Evolutionary conservation across 2,113 vertebrate genomes (phyloP).

Genomic region (Varanus salvator): DNA sequence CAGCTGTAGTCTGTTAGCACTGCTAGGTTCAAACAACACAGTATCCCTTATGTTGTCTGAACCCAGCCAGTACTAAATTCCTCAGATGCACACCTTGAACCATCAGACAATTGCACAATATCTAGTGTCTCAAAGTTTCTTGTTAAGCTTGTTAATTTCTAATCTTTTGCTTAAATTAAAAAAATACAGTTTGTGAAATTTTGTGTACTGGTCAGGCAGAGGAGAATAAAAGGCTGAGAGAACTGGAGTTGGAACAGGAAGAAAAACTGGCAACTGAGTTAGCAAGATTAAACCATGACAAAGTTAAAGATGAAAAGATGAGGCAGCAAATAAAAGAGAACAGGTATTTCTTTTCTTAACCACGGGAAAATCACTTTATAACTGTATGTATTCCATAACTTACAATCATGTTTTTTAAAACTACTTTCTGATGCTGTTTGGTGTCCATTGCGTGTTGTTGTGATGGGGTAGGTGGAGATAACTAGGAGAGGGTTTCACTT

Average conservation of each 20-base stretch:
- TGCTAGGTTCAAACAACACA: too few species aligned
- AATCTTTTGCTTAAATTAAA: background rate
- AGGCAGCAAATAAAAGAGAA: slow-evolving; percentile 89
- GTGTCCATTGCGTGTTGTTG: too few species aligned
- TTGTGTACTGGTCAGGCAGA: slow-evolving; percentile 75
- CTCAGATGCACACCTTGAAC: background rate
- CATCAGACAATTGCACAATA: background rate
- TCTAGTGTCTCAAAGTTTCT: background rate
- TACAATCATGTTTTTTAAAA: background rate
- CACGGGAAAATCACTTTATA: background rate
- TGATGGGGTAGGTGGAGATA: too few species aligned
- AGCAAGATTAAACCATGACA: slow-evolving; percentile 79
- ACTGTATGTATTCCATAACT: background rate
- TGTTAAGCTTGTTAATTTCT: background rate
- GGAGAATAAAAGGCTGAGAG: slow-evolving; percentile 71
- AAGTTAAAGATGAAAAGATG: slow-evolving; percentile 86
- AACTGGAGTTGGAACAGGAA: slow-evolving; percentile 82
- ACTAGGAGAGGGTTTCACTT: background rate
- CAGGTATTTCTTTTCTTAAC: slow-evolving; percentile 78
- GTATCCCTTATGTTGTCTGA: too few species aligned
- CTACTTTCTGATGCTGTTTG: background rate
- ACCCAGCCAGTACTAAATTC: background rate
- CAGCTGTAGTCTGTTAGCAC: too few species aligned
- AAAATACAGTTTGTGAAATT: background rate
- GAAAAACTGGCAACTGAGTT: slow-evolving; percentile 85